Conservation (phyloP, 2,113 vertebrate species). For the Cyprinus carpio region DNA sequence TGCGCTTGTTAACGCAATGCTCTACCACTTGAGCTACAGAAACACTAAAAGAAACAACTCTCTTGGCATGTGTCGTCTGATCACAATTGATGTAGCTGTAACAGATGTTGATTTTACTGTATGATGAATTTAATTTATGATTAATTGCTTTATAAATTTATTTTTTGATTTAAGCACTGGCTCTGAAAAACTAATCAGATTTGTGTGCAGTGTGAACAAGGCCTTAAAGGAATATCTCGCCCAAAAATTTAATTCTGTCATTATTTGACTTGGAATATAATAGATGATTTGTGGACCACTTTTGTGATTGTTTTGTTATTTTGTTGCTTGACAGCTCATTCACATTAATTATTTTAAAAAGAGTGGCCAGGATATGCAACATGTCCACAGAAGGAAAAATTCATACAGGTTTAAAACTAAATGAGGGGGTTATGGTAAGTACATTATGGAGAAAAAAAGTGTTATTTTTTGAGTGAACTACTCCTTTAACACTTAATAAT, state of each 20-base stretch:
- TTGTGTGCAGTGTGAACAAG: constrained; percentile 8
- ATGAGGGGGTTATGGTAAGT: no score
- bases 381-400: no score
- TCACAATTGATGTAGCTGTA: background rate
- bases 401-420: no score
- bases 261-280: background rate
- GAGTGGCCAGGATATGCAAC: background rate
- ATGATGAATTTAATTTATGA: no score
- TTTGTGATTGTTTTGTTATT: background rate
- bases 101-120: background rate
- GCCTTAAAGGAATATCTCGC: background rate
- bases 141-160: no score
- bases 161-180: no score
- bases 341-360: background rate
- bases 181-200: background rate
- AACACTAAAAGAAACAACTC: no score
- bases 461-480: background rate
- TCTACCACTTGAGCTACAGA: no score
- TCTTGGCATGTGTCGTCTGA: background rate
- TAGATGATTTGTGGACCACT: background rate
- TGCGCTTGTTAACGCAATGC: no score
- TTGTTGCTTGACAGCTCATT: no score
- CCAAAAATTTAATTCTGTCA: background rate
- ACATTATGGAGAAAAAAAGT: background rate
- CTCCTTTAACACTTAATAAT: background rate